Conservation (phyloP, 2,113 vertebrate genomes). For the Rousettus leschenaultii region DNA sequence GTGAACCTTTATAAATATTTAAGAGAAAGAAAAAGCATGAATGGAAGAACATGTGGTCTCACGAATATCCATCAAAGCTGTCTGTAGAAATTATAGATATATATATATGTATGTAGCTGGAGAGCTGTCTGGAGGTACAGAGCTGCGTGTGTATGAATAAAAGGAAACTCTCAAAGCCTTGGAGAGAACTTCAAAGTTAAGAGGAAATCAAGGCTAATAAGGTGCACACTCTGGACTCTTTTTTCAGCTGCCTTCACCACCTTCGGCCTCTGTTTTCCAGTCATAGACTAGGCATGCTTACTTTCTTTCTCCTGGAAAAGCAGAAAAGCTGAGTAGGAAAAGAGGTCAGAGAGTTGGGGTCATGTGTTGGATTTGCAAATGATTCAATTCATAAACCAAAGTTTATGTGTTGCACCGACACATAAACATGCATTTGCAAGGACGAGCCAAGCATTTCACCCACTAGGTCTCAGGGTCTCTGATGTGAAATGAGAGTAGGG, state of each 20-base stretch:
- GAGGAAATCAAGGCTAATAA: conserved; percentile 85
- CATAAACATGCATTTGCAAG: background rate
- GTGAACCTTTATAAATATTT: conserved; percentile 81
- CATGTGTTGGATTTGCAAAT: background rate
- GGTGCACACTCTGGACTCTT: conserved; percentile 85
- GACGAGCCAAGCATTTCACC: background rate
- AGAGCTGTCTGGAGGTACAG: conserved; percentile 30
- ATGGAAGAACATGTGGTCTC: conserved; percentile 79
- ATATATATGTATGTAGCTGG: background rate
- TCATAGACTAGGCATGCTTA: background rate
- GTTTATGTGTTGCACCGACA: background rate
- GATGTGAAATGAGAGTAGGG: background rate
- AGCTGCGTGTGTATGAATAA: background rate
- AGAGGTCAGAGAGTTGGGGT: background rate
- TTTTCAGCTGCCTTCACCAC: conserved; percentile 75
- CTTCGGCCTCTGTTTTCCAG: background rate
- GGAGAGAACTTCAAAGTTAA: conserved; percentile 84
- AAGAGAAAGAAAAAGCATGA: conserved; percentile 76
- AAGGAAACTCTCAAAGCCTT: conserved; percentile 59
- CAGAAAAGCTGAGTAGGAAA: background rate
- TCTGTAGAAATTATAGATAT: conserved; percentile 56
- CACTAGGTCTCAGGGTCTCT: background rate
- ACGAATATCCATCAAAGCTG: conserved; percentile 87
- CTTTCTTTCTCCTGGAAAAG: background rate
- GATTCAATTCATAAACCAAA: background rate